These are phyloP conservation scores for Ciconia boyciana DNA, from an alignment of 2,113 vertebrate species.

Conservation along the genomic window DNA sequence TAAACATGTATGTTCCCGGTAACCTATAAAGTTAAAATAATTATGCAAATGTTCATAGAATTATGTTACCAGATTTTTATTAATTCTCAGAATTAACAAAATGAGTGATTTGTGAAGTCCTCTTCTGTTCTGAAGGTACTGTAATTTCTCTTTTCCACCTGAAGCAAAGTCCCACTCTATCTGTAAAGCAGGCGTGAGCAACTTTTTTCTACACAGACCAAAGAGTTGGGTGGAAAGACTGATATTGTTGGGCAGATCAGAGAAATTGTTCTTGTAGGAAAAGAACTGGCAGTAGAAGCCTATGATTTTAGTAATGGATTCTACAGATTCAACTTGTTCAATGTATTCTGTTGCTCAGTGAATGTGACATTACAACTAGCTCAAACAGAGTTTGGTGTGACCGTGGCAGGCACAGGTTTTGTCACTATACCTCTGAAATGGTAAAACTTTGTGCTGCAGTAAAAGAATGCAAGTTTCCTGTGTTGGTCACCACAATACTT, in stretches of 20 bases:
- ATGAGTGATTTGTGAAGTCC: not conserved
- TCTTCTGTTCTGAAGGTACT: not conserved
- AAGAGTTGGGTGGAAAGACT: not conserved
- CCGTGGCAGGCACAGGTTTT: not conserved
- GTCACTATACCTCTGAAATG: not conserved
- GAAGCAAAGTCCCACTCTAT: not conserved
- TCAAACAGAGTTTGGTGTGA: not conserved
- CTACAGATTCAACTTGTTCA: not conserved
- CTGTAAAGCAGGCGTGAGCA: not conserved
- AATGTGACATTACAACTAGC: not conserved
- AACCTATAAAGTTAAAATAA: not conserved
- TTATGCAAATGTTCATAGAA: not conserved
- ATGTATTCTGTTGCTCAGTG: not conserved
- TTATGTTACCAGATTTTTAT: not conserved
- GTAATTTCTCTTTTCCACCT: not conserved
- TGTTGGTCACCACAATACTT: not conserved
- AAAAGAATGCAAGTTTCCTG: not conserved
- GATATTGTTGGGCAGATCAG: not conserved
- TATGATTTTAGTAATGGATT: not conserved
- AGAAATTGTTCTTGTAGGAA: not conserved
- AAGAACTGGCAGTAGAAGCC: not conserved
- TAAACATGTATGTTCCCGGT: not conserved
- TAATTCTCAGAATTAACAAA: not conserved
- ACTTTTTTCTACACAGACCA: not conserved
- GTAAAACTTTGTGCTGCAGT: not conserved